Evolutionary conservation across 2,113 vertebrate species (phyloP).

Genomic region (Garra rufa): DNA sequence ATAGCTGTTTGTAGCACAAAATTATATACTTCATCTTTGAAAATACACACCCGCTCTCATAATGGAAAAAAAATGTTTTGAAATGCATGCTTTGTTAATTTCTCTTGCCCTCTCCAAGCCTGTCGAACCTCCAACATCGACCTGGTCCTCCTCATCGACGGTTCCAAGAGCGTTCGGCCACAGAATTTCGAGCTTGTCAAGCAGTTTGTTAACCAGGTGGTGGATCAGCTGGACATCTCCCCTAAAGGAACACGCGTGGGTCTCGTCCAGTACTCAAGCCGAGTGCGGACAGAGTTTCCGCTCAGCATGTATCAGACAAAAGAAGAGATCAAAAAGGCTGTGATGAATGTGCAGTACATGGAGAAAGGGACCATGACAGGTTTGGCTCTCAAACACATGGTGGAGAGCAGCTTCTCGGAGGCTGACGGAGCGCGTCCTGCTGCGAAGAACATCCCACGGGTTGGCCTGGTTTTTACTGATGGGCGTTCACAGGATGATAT

Average conservation of each 20-base stretch:
- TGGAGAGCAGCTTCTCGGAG: conserved; percentile 94
- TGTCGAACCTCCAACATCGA: conserved; percentile 88
- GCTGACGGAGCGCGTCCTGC: conserved; percentile 81
- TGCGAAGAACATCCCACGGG: conserved; percentile 82
- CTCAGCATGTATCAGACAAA: conserved; percentile 86
- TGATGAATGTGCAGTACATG: conserved; percentile 94
- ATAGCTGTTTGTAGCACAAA: neutral
- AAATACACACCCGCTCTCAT: neutral
- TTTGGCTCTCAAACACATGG: conserved; percentile 92
- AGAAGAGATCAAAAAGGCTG: conserved; percentile 88
- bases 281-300: conserved; percentile 92
- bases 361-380: conserved; percentile 99
- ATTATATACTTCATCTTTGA: neutral
- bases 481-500: conserved; percentile 97
- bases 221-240: conserved; percentile 93
- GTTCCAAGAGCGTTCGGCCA: conserved; percentile 95
- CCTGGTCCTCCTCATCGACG: conserved; percentile 92
- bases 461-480: conserved; percentile 93
- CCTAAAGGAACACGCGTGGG: conserved; percentile 87
- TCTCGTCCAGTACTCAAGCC: conserved; percentile 95
- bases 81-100: neutral
- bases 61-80: neutral
- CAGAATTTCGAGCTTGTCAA: conserved; percentile 98
- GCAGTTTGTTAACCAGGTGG: conserved; percentile 94
- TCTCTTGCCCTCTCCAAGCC: conserved; percentile 67